These are phyloP conservation scores for Caenorhabditis imperialis DNA, from an alignment of 2,888 invertebrate species.

Conservation along the genomic window DNA sequence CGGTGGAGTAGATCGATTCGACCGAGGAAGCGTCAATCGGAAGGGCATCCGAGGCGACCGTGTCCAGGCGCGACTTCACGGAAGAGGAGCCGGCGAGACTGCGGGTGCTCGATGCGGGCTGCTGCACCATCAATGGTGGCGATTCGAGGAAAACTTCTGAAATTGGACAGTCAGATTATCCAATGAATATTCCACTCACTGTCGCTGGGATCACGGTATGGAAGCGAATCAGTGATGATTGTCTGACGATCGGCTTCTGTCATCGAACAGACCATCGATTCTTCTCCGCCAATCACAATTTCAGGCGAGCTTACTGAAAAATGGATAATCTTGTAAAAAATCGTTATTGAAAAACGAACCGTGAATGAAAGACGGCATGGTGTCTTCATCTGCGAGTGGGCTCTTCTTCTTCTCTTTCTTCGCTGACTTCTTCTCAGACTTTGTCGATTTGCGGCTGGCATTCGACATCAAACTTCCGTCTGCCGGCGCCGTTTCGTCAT, in stretches of 20 bases:
- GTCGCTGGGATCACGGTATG: conserved; percentile 48
- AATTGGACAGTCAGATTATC: neutral
- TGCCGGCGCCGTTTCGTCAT: conserved; percentile 29
- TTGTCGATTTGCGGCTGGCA: conserved; percentile 34
- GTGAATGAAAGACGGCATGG: conserved; percentile 24
- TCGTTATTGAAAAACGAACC: conserved; percentile 1
- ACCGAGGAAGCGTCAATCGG: conserved; percentile 9
- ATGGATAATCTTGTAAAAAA: neutral
- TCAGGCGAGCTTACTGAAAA: conserved; percentile 30
- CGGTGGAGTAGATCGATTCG: conserved; percentile 28
- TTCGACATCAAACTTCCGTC: conserved; percentile 43
- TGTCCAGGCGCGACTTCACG: conserved; percentile 17
- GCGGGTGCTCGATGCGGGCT: conserved; percentile 20
- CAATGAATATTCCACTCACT: conserved; percentile 14
- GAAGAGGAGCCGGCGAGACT: conserved; percentile 34
- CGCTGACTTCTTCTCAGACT: conserved; percentile 32
- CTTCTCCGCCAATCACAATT: conserved; percentile 25
- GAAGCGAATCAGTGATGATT: conserved; percentile 44
- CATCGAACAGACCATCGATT: conserved; percentile 4
- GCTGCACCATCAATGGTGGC: neutral
- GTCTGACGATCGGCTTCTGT: conserved; percentile 38
- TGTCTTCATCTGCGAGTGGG: conserved; percentile 2
- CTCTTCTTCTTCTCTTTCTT: conserved; percentile 49
- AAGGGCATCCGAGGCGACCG: conserved; percentile 1
- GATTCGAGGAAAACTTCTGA: conserved; percentile 31